A percentile compares a stretch with the other conserved stretches of the same genome.
Conservation (phyloP, 2,113 vertebrate genomes). For the Carlito syrichta region DNA sequence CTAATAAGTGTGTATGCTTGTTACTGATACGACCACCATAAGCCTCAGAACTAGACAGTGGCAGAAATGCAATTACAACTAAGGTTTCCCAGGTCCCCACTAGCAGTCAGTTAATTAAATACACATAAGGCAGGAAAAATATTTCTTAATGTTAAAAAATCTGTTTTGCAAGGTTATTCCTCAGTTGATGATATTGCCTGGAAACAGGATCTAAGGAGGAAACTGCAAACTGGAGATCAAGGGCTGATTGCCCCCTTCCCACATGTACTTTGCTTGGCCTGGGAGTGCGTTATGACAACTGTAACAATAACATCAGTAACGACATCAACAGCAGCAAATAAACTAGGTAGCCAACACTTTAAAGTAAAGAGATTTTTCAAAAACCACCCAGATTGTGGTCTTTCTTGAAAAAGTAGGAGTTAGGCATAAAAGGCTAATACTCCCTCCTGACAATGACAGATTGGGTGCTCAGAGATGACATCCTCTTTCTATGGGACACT, state of each 20-base stretch:
- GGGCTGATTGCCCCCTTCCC: neutral
- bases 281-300: neutral
- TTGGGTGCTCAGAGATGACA: neutral
- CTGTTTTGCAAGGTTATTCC: neutral
- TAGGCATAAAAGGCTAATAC: neutral
- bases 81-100: neutral
- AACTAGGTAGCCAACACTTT: neutral
- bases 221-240: neutral
- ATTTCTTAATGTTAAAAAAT: neutral
- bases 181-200: neutral
- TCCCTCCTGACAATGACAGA: too few species aligned
- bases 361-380: neutral
- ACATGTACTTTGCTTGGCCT: neutral
- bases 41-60: neutral
- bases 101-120: neutral
- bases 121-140: neutral
- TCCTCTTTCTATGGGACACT: rapidly evolving
- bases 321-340: neutral
- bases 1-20: neutral
- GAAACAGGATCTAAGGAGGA: neutral
- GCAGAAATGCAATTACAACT: neutral
- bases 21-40: neutral
- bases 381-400: neutral
- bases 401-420: neutral
- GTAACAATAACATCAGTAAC: too few species aligned